A percentile compares a stretch with the other conserved stretches of the same genome.
Evolutionary conservation across 2,888 invertebrate species (phyloP).

Genomic region (Agonopterix heracliana): DNA sequence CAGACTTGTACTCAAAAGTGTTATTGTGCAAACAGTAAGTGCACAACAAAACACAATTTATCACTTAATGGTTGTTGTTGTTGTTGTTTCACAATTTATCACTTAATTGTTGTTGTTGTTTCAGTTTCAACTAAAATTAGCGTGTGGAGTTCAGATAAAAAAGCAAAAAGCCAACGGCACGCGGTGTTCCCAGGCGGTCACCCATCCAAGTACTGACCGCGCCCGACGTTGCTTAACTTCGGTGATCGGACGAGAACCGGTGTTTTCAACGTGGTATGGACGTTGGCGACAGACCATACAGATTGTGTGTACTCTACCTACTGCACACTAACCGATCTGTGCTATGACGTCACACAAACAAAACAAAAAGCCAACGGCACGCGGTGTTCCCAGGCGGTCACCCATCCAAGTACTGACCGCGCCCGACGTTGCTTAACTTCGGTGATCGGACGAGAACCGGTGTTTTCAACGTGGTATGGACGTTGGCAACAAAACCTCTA

Average conservation of each 20-base stretch:
- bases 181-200: slow-evolving; percentile 43
- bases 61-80: too few species aligned
- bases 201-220: slow-evolving; percentile 54
- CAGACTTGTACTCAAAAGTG: too few species aligned
- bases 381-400: slow-evolving; percentile 46
- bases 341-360: too few species aligned
- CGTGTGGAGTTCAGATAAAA: too few species aligned
- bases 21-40: too few species aligned
- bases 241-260: slow-evolving; percentile 53
- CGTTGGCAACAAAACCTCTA: neutral
- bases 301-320: too few species aligned
- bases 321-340: too few species aligned
- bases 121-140: too few species aligned
- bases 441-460: slow-evolving; percentile 52
- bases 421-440: slow-evolving; percentile 50
- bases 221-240: slow-evolving; percentile 50
- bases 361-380: slow-evolving; percentile 28
- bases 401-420: slow-evolving; percentile 53
- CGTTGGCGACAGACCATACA: slow-evolving; percentile 39
- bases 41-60: too few species aligned
- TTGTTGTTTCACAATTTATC: too few species aligned
- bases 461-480: slow-evolving; percentile 31
- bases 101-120: too few species aligned
- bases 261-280: slow-evolving; percentile 53
- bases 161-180: slow-evolving; percentile 31